Evolutionary conservation across 35 echinoderm and acorn worm species (phyloP).

Genomic region (Apostichopus japonicus): DNA sequence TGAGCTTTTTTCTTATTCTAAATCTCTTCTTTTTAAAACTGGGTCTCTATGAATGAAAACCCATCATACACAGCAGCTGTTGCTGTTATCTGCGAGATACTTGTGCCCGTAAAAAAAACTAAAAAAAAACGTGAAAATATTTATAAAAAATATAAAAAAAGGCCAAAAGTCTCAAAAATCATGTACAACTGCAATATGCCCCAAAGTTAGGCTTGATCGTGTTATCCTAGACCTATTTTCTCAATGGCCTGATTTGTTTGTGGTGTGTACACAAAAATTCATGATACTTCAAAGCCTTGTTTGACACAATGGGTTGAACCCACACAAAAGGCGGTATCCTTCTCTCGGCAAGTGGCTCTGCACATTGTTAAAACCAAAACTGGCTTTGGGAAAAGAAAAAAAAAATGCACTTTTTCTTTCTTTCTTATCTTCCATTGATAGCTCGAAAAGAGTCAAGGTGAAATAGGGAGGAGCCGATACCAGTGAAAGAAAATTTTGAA

Average conservation of each 20-base stretch:
- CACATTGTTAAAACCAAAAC: not conserved
- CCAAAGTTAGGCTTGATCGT: constrained; percentile 38
- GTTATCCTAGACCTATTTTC: constrained; percentile 43
- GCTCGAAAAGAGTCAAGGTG: constrained; percentile 4
- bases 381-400: not conserved
- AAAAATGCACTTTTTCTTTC: constrained; percentile 3
- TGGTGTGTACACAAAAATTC: constrained; percentile 43
- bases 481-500: constrained; percentile 1
- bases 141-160: not conserved
- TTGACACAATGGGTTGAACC: too few relatives aligned
- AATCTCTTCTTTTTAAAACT: not conserved
- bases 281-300: constrained; percentile 14
- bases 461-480: not conserved
- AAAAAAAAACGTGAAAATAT: too few relatives aligned
- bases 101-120: not conserved
- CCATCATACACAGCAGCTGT: not conserved
- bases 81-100: not conserved
- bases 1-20: too few relatives aligned
- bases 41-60: not conserved
- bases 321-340: constrained; percentile 20
- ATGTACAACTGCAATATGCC: constrained; percentile 43
- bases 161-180: not conserved
- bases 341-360: not conserved
- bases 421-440: not conserved
- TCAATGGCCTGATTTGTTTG: constrained; percentile 37